Evolutionary conservation across 2,888 invertebrate species (phyloP), one percentile per base, ranked within the genome.

Genomic region (Netelia fuscicornis): DNA sequence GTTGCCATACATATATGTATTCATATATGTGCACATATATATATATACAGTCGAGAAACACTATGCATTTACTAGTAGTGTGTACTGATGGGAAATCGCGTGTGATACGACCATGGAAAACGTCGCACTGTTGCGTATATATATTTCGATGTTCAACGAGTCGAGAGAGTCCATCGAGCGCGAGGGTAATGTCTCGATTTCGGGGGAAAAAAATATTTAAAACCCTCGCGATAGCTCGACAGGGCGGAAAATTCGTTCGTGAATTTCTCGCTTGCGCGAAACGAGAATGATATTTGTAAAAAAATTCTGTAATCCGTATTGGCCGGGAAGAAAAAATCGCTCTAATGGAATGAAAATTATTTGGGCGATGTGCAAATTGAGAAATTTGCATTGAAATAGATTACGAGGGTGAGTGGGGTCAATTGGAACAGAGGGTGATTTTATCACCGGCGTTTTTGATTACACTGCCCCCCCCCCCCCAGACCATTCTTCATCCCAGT

Each of bases 131-230:
- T 67, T 23, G 8, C 42, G 44, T 62, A 81, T 48, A 48, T 68
- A 62, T 76, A 76, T 76, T 76, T 76, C 44, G 30, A 64, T 70
- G 76, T 70, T 75, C 68, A 70, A 30, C 62, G 81, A 70, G 75
- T 75, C 37, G 75, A 23, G 71, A 72, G 71, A 80, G 58, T 54
- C 54, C 52, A 81, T 67, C 74, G 52, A 81, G 71, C 71, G 13
- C 76, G 25, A 42, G 30, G 54, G 48, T 52, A 48, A 64, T 56
- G 44, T 42, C 54, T 11, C 48, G 48, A 71, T 79, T 70, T 62
- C 68, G 54, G 17, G 54, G 17, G 68, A 44, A 10, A 65, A 10
- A 52, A 70, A 13, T 48, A 52, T 52, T 62, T 30, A 60, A 48
- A 68, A 68, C 20, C n/a, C 23, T 78, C 58, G 5, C 52, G n/a